Percentiles rank a stretch among this genome's conserved stretches.
Conservation (phyloP, 2,113 vertebrate species). For the Megaleporinus macrocephalus region DNA sequence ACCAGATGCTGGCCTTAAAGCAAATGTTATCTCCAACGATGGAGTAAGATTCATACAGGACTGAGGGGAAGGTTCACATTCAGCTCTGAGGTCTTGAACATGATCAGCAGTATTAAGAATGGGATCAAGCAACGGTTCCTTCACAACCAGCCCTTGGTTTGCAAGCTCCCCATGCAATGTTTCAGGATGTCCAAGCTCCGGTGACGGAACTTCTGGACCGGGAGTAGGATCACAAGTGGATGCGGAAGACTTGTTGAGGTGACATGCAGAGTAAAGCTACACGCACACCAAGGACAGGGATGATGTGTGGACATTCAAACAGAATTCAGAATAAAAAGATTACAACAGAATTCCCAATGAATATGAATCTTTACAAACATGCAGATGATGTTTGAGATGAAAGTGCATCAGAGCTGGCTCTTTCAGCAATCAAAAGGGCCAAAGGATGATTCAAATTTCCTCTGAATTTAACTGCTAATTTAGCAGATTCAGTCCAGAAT, state of each 20-base stretch:
- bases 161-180: neutral
- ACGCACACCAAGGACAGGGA: constrained; percentile 30
- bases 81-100: neutral
- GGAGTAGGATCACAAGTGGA: neutral
- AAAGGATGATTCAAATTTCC: neutral
- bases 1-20: neutral
- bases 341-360: constrained; percentile 19
- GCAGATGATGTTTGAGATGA: neutral
- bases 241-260: neutral
- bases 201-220: constrained; percentile 3
- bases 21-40: neutral
- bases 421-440: neutral
- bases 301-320: constrained; percentile 26
- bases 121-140: neutral
- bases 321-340: constrained; percentile 29
- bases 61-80: neutral
- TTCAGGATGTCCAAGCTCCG: neutral
- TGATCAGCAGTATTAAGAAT: neutral
- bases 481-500: neutral
- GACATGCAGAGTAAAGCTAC: constrained; percentile 19
- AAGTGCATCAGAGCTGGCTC: neutral
- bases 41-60: constrained; percentile 4
- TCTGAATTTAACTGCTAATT: neutral
- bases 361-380: neutral
- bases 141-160: neutral